Evolutionary conservation across 2,113 vertebrate genomes (phyloP).

Genomic region (Cairina moschata): DNA sequence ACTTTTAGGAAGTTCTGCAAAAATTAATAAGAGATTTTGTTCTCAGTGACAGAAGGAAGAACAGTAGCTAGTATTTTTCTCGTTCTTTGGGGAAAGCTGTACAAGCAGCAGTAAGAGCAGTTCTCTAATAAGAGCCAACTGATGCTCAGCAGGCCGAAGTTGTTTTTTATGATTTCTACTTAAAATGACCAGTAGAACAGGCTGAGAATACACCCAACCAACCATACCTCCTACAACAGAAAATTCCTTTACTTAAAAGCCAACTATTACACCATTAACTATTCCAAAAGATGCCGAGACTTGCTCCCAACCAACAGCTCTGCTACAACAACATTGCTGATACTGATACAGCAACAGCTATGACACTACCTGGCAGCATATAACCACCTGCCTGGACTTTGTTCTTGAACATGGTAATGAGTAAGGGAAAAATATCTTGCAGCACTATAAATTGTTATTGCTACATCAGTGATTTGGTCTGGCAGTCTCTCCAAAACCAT

Average conservation of each 20-base stretch:
- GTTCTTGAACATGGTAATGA: background rate
- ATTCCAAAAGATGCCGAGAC: background rate
- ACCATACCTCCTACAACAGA: background rate
- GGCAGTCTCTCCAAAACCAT: background rate
- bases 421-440: background rate
- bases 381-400: background rate
- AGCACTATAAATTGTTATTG: background rate
- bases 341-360: background rate
- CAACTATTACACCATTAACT: background rate
- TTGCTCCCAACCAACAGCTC: background rate
- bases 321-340: background rate
- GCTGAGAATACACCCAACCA: background rate
- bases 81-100: background rate
- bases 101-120: background rate
- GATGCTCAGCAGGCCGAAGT: background rate
- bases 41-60: background rate
- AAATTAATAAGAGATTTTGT: background rate
- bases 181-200: background rate
- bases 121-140: background rate
- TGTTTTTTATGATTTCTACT: background rate
- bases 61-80: background rate
- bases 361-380: rapidly evolving
- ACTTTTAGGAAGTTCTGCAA: background rate
- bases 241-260: background rate
- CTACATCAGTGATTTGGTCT: background rate